phyloP scores from a whole-genome alignment of 2,888 invertebrate species.

The Drosophila maculinotata region DNA sequence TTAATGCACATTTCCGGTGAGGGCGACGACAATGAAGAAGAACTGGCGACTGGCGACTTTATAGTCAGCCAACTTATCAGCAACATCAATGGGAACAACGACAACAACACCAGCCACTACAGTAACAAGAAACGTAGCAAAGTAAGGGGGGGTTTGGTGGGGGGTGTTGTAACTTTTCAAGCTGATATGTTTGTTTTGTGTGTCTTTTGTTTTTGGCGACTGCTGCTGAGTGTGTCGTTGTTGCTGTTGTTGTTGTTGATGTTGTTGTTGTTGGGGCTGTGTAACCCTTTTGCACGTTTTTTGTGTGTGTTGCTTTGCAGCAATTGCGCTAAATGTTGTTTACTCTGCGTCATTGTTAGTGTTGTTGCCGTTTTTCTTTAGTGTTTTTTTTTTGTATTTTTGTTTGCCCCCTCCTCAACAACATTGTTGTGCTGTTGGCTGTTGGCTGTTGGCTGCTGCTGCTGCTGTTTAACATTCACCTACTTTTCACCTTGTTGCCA shows the following conservation, averaged over 20 bases:
- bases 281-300: conserved; percentile 71
- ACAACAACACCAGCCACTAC: conserved; percentile 13
- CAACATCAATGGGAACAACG: conserved; percentile 51
- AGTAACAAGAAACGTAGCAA: conserved; percentile 16
- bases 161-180: conserved; percentile 49
- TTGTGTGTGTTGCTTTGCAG: conserved; percentile 36
- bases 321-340: conserved; percentile 77
- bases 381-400: conserved; percentile 6
- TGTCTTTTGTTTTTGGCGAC: conserved; percentile 64
- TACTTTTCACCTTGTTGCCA: conserved; percentile 59
- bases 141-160: background rate
- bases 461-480: conserved; percentile 46
- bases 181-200: conserved; percentile 75
- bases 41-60: conserved; percentile 19
- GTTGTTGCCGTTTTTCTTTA: conserved; percentile 68
- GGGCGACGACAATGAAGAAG: conserved; percentile 21
- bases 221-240: conserved; percentile 29
- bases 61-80: conserved; percentile 54
- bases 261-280: conserved; percentile 41
- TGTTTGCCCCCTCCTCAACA: conserved; percentile 32
- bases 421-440: too few species aligned
- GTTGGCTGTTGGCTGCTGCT: conserved; percentile 25
- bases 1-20: conserved; percentile 73
- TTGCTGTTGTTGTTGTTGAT: conserved; percentile 13
- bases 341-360: conserved; percentile 73